Evolutionary conservation across 1,140 invertebrate genomes (phyloP).

Genomic region (Penaeus japonicus): DNA sequence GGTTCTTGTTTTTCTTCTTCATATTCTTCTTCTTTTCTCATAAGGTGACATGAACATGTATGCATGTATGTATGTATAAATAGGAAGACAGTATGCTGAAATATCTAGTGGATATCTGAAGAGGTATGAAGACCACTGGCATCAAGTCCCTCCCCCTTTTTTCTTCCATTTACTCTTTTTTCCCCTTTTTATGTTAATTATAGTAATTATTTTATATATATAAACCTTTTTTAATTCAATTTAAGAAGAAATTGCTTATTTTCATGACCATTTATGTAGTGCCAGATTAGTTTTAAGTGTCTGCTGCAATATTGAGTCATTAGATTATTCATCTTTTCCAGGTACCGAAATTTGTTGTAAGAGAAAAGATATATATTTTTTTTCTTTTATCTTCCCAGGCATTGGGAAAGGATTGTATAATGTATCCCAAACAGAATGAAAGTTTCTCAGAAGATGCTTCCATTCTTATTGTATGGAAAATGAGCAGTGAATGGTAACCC

Average conservation of each 20-base stretch:
- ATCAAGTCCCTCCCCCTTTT: too few species aligned
- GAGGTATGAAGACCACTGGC: conserved; percentile 16
- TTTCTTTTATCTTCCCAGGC: background rate
- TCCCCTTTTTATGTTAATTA: too few species aligned
- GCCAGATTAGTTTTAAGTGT: conserved; percentile 53
- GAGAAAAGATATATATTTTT: background rate
- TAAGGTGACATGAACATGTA: background rate
- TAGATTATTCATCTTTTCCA: background rate
- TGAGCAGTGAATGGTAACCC: background rate
- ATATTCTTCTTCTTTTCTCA: too few species aligned
- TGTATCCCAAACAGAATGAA: too few species aligned
- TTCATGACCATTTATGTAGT: conserved; percentile 43
- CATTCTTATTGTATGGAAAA: background rate
- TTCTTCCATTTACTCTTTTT: too few species aligned
- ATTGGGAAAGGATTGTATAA: background rate
- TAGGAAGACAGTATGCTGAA: background rate
- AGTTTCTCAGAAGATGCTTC: too few species aligned
- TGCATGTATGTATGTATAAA: conserved; percentile 2
- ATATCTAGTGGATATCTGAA: background rate
- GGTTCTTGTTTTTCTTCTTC: background rate
- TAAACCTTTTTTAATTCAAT: background rate
- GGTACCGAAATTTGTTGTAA: background rate
- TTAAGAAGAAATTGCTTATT: background rate
- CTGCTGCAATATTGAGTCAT: conserved; percentile 53
- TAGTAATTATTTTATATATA: too few species aligned